Percentiles rank a stretch among this genome's conserved stretches.
Evolutionary conservation across 2,113 vertebrate genomes (phyloP).

Genomic region (Zosterops japonicus): DNA sequence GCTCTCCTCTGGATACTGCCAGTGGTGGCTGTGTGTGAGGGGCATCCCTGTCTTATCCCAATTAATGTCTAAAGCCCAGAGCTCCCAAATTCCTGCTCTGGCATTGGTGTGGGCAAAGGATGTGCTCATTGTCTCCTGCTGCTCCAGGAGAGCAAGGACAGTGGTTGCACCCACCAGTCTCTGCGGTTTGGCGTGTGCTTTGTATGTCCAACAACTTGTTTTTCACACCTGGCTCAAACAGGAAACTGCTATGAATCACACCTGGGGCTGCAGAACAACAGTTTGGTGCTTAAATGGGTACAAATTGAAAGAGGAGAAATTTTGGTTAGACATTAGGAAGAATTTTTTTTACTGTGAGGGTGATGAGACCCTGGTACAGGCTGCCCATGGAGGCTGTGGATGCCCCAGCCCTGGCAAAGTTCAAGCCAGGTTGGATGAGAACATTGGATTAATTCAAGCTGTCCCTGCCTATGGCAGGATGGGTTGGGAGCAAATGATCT

Average conservation of each 20-base stretch:
- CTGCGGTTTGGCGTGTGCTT: rapidly evolving
- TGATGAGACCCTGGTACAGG: neutral
- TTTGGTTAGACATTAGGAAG: neutral
- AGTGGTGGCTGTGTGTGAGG: rapidly evolving
- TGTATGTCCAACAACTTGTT: neutral
- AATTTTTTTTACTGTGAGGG: neutral
- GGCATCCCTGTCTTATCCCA: neutral
- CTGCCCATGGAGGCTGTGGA: rapidly evolving
- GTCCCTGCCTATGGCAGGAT: neutral
- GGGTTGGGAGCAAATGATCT: neutral
- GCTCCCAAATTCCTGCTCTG: neutral
- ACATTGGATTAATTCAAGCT: neutral
- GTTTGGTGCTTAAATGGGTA: neutral
- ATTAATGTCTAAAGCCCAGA: neutral
- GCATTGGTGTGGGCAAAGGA: rapidly evolving
- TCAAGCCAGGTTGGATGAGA: neutral
- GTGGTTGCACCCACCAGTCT: neutral
- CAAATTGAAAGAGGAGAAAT: neutral
- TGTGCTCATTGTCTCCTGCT: neutral
- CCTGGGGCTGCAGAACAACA: neutral
- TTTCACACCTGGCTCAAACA: neutral
- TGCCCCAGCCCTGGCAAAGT: neutral
- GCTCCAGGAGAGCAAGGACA: rapidly evolving
- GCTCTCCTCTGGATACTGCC: neutral
- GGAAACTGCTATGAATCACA: neutral